Conservation (phyloP, 2,113 vertebrate genomes). For the Mola mola region DNA sequence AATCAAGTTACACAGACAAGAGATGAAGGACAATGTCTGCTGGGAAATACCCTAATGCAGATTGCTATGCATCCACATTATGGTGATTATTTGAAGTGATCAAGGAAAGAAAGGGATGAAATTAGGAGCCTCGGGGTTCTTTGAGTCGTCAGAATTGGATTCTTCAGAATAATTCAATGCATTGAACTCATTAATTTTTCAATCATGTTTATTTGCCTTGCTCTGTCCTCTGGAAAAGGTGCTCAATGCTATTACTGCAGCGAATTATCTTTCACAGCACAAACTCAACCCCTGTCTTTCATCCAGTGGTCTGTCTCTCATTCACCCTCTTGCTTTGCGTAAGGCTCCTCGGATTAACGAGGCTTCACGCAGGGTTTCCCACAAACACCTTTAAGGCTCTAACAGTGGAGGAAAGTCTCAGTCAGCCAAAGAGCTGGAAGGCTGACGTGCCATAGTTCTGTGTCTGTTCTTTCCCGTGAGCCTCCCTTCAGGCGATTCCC, state of each 20-base stretch:
- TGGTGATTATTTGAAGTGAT: conserved; percentile 52
- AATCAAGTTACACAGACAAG: conserved; percentile 45
- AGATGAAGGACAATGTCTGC: conserved; percentile 37
- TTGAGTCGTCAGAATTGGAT: conserved; percentile 25
- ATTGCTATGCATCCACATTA: conserved; percentile 37
- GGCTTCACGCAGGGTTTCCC: conserved; percentile 41
- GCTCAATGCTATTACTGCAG: conserved; percentile 11
- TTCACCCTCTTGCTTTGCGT: conserved; percentile 38
- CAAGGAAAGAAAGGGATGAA: conserved; percentile 38
- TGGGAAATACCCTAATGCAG: conserved; percentile 7
- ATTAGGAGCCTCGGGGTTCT: conserved; percentile 40
- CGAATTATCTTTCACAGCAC: conserved; percentile 37
- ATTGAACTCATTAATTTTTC: conserved; percentile 49
- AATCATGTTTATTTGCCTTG: conserved; percentile 37
- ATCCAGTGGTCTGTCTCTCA: conserved; percentile 24
- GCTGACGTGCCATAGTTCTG: background rate
- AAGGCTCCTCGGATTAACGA: conserved; percentile 14
- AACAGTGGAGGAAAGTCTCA: background rate
- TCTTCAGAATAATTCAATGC: conserved; percentile 37
- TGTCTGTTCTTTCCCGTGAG: too few species aligned
- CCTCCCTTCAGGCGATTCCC: too few species aligned
- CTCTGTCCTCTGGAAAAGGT: conserved; percentile 11
- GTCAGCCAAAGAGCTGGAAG: background rate
- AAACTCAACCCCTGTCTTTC: conserved; percentile 3
- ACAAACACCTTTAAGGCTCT: background rate